Base-by-base conservation (phyloP, 2,797 vertebrate genomes). In the Typhlichthys subterraneus region DNA sequence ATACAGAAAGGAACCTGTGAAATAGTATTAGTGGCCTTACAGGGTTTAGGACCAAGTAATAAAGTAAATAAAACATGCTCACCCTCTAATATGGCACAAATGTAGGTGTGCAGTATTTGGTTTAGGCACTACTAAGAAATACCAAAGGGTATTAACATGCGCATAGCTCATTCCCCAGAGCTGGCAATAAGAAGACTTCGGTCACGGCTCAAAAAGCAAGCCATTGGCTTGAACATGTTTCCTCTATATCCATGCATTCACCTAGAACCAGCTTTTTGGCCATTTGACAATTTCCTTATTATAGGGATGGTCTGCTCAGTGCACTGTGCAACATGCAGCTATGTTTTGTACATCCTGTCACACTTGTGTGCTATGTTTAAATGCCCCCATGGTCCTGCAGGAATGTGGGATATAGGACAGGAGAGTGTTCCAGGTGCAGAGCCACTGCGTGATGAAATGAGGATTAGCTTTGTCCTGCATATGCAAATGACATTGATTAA, bases 401-500 rank as follows among this genome's bases (percentile, higher is more conserved):
- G 66, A 80, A 80, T 64, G 74, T 77, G 71, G 67, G 73, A 70
- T 23, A 73, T 80, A 83, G 67, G 83, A 88, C 81, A 85, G 84
- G 75, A 74, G 80, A 81, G 66, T 65, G 77, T 84, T 84, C 76
- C 80, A 76, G 85, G 80, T 86, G 81, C 81, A 85, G 82, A 82
- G 76, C 77, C 86, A 77, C 82, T 77, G 79, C 80, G 78, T 82
- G 75, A 81, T 69, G 38, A 42, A 42, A 42, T 42, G 74, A 85
- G 81, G 85, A 87, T 89, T 85, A 79, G 72, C 87, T 87, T 86
- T 75, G 83, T 88, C 81, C 82, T 78, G 74, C 65, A 76, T 89
- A 88, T 89, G 87, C 84, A 90, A 87, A 90, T 87, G 58, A 53
- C 70, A 85, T 84, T 84, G 84, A 87, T 89, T 76, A 87, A 86